Conservation (phyloP, 92 coral and sea anemone species). For the Porites evermanni region DNA sequence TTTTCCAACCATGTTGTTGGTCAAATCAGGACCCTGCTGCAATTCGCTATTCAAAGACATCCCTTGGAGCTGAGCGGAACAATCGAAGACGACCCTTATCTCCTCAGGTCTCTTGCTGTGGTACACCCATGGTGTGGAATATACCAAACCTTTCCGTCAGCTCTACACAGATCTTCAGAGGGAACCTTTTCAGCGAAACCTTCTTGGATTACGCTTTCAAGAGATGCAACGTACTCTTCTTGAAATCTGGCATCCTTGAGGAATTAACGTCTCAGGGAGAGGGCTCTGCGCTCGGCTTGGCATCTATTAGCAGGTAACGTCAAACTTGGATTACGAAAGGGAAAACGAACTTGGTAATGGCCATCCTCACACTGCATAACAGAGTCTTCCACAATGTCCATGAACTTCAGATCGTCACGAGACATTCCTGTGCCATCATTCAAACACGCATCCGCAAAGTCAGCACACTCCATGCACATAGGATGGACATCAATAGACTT, state of each 20-base stretch:
- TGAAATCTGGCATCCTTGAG: slow-evolving; percentile 17
- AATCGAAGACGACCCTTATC: slow-evolving; percentile 27
- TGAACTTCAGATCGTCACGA: slow-evolving; percentile 38
- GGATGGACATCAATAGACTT: slow-evolving; percentile 45
- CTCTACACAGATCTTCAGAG: slow-evolving; percentile 13
- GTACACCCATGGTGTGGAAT: slow-evolving; percentile 63
- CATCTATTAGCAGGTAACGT: slow-evolving; percentile 38
- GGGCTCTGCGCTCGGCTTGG: slow-evolving; percentile 56
- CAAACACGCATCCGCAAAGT: slow-evolving; percentile 41
- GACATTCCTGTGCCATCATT: slow-evolving; percentile 15
- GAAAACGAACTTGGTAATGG: slow-evolving; percentile 52
- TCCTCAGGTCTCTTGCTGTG: slow-evolving; percentile 38
- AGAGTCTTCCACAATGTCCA: slow-evolving; percentile 44
- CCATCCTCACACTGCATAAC: slow-evolving; percentile 41
- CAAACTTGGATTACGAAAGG: slow-evolving; percentile 40
- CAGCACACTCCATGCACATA: slow-evolving; percentile 48
- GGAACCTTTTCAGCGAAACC: slow-evolving; percentile 59
- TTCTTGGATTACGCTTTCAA: slow-evolving; percentile 43
- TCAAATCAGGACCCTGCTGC: slow-evolving; percentile 64
- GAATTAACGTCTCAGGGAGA: slow-evolving; percentile 29
- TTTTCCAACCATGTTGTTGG: slow-evolving; percentile 59
- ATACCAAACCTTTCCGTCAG: slow-evolving; percentile 58
- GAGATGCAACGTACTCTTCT: slow-evolving; percentile 48
- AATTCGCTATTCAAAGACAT: slow-evolving; percentile 15
- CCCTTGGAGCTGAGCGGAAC: too few species aligned